phyloP scores from a whole-genome alignment of 2,113 vertebrate species.

The Columba livia region DNA sequence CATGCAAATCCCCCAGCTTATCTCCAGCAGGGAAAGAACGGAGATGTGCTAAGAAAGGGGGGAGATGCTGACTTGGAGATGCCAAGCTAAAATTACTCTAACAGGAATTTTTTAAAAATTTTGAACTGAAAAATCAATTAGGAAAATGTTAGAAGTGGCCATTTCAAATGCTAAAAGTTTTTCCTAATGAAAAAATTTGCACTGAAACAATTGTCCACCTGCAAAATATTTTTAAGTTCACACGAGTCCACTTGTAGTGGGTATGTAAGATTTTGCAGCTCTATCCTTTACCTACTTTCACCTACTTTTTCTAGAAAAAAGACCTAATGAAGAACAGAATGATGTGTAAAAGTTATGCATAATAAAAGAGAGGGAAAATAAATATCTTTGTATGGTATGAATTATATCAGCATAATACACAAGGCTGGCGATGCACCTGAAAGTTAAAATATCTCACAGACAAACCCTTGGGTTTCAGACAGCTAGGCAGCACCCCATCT shows the following conservation, averaged over 20 bases:
- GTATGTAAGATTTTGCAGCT: not conserved
- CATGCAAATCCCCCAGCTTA: constrained; percentile 37
- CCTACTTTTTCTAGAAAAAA: not conserved
- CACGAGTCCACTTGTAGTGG: not conserved
- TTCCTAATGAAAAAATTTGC: not conserved
- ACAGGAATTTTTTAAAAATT: not conserved
- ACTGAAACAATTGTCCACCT: not conserved
- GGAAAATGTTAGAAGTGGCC: not conserved
- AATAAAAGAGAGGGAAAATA: not conserved
- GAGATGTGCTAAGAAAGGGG: not conserved
- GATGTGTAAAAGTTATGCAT: not conserved
- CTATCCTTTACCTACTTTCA: not conserved
- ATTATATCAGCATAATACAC: not conserved
- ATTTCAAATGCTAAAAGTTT: not conserved
- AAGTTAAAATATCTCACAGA: not conserved
- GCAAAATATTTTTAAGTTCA: not conserved
- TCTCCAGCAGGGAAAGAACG: constrained; percentile 17
- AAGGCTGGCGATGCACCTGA: not conserved
- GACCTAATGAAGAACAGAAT: not conserved
- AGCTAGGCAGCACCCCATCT: not conserved
- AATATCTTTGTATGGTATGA: not conserved
- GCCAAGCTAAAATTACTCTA: not conserved
- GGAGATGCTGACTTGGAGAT: not conserved
- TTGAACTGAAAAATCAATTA: not conserved
- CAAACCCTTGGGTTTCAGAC: not conserved